These are phyloP conservation scores for Phymatocera aterrima DNA, from an alignment of 2,888 invertebrate species.

Conservation along the genomic window DNA sequence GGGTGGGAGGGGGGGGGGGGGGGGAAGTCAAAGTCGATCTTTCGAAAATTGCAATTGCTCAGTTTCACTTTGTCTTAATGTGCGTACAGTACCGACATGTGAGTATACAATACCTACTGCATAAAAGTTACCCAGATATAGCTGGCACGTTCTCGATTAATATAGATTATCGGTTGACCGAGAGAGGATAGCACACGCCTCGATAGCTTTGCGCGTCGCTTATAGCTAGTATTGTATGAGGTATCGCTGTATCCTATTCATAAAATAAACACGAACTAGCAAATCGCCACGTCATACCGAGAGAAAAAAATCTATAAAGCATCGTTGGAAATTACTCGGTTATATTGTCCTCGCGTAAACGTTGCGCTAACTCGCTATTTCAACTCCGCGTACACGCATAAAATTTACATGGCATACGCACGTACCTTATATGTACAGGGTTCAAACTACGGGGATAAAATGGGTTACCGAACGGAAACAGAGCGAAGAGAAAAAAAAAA, in stretches of 20 bases:
- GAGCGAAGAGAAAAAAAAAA: no score
- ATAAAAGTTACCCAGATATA: not conserved
- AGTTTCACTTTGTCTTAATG: not conserved
- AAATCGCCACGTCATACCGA: slow-evolving; percentile 50
- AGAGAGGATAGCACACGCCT: not conserved
- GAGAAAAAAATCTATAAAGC: slow-evolving; percentile 69
- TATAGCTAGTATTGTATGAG: no score
- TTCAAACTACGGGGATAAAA: no score
- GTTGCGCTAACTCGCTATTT: no score
- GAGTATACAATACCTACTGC: not conserved
- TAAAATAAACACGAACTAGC: slow-evolving; percentile 24
- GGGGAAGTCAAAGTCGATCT: not conserved
- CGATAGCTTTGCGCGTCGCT: not conserved
- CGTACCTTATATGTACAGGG: no score
- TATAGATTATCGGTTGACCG: slow-evolving; percentile 14
- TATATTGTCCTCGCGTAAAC: slow-evolving; percentile 15
- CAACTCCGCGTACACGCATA: no score
- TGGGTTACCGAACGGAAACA: no score
- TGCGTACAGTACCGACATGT: no score
- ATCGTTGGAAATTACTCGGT: slow-evolving; percentile 59
- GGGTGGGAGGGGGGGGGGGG: no score
- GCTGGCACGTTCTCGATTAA: not conserved
- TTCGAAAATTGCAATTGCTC: slow-evolving; percentile 5
- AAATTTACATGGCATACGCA: no score
- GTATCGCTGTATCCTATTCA: not conserved